Percentiles rank a stretch among this genome's conserved stretches.
These are phyloP conservation scores for Phyllopteryx taeniolatus DNA, from an alignment of 2,113 vertebrate genomes.

Conservation along the genomic window DNA sequence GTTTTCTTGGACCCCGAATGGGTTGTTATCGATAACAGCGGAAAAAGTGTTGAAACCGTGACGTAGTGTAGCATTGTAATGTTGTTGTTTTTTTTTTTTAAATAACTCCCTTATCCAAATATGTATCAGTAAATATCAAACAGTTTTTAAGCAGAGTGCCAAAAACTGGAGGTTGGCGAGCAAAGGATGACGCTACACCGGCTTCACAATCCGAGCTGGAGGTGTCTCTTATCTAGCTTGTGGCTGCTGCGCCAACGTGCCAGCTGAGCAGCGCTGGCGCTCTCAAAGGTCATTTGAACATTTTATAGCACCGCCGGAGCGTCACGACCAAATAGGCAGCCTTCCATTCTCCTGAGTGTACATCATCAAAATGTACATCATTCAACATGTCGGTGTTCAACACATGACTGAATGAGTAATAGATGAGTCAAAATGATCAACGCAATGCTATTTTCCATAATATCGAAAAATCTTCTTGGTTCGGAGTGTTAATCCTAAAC, in stretches of 20 bases:
- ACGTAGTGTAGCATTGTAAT: too few species aligned
- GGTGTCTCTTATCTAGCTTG: neutral
- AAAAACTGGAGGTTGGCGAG: neutral
- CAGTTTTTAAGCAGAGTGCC: neutral
- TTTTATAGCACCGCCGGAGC: slow-evolving; percentile 45
- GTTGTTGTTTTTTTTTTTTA: too few species aligned
- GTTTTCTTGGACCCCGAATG: too few species aligned
- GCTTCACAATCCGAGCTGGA: neutral
- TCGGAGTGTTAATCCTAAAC: neutral
- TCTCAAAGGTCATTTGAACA: slow-evolving; percentile 58
- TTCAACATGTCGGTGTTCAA: neutral
- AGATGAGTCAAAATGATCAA: neutral
- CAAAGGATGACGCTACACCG: neutral
- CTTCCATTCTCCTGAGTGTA: slow-evolving; percentile 1
- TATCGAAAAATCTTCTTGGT: neutral
- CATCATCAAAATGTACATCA: neutral
- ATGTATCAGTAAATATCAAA: neutral
- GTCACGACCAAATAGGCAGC: slow-evolving; percentile 42
- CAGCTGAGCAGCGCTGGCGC: slow-evolving; percentile 17
- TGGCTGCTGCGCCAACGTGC: slow-evolving; percentile 35
- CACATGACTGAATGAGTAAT: neutral
- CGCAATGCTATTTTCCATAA: neutral
- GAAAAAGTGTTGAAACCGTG: too few species aligned
- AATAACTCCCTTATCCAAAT: neutral
- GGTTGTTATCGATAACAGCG: too few species aligned